Evolutionary conservation across 2,888 invertebrate species (phyloP), one percentile per base, ranked within the genome.

Genomic region (Pollenia amentaria): DNA sequence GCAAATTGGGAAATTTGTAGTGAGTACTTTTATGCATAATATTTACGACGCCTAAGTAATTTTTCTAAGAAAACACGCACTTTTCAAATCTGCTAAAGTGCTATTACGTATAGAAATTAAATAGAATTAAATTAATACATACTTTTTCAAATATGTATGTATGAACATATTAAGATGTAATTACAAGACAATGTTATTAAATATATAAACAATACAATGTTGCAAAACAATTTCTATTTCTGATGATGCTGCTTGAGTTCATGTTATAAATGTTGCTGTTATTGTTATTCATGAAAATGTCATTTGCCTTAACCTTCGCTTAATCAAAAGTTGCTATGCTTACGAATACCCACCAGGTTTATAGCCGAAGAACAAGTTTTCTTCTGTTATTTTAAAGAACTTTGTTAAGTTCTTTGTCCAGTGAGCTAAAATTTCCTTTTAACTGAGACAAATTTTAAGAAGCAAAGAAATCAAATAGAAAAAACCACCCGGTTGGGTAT

Each of bases 1-100:
- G 75, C 67, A 65, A 55, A 62, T n/a, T 73, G 51, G 57, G 46
- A 69, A 40, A 64, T 69, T 55, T 75, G n/a, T 62, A n/a, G 44
- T 60, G 64, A 18, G 18, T 64, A 14, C 16, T 18, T 42, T 29
- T 57, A 18, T 12, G 42, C 18, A 18, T 53, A 82, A 53, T 69
- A 70, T 53, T 69, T 62, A 69, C 81, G 67, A 85, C 82, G 82
- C 82, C 82, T 75, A 3, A 16, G 69, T 77, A 78, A 82, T 85
- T 75, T 82, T 67, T 78, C 64, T 60, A 64, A 73, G 82, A 82
- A 62, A 57, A 65, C 76, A 85, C 81, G 81, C 67, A 78, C 65
- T 84, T 73, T 40, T 65, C 51, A 51, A 73, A 84, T 78, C 72
- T 53, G 44, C 44, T 84, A 78, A 78, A 78, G 51, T 72, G 57